phyloP scores from a whole-genome alignment of 2,888 invertebrate species.

The Pseudanteris insignis region DNA sequence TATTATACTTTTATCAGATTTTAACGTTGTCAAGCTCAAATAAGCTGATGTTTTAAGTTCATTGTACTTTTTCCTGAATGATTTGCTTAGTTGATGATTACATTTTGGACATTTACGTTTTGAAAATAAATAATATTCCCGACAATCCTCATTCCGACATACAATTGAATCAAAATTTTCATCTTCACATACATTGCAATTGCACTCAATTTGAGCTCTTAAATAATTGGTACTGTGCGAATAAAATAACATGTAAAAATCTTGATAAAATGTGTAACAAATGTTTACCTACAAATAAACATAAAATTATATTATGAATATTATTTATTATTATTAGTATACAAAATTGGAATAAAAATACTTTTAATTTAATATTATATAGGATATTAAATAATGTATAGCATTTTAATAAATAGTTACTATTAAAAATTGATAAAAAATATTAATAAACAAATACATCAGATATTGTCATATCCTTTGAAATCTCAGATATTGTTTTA shows the following conservation, averaged over 20 bases:
- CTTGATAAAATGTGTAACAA: neutral
- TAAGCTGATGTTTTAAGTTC: slow-evolving; percentile 1
- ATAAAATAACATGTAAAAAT: neutral
- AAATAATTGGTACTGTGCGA: neutral
- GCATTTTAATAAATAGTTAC: too few species aligned
- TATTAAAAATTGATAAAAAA: too few species aligned
- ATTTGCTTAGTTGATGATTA: neutral
- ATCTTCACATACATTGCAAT: neutral
- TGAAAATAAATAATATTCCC: neutral
- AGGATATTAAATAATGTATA: too few species aligned
- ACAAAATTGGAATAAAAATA: too few species aligned
- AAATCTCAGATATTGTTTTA: neutral
- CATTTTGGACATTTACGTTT: neutral
- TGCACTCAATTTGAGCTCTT: neutral
- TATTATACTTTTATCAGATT: too few species aligned
- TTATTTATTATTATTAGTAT: too few species aligned
- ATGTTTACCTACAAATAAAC: slow-evolving; percentile 1
- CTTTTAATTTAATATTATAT: too few species aligned
- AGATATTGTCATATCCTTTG: neutral
- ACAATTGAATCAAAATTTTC: neutral
- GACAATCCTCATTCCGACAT: neutral
- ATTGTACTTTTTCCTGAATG: neutral
- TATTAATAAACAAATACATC: too few species aligned
- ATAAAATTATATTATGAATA: too few species aligned
- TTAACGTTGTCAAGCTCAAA: too few species aligned